Conservation (phyloP, 2,113 vertebrate genomes). For the Lepus europaeus region DNA sequence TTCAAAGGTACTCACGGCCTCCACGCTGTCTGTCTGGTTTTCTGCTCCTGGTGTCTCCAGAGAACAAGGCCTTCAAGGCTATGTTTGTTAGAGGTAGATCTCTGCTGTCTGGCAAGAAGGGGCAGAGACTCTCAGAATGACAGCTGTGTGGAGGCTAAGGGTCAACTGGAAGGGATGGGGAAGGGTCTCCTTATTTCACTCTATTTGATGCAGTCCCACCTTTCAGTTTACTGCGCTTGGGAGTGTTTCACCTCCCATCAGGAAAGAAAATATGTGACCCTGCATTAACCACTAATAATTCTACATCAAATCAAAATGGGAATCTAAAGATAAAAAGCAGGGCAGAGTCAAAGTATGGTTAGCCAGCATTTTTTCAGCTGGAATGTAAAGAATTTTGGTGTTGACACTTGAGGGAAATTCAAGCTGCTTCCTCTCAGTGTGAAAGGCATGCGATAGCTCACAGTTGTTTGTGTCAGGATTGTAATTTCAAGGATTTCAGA, state of each 20-base stretch:
- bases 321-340: slow-evolving; percentile 48
- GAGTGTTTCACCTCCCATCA: background rate
- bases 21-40: slow-evolving; percentile 39
- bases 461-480: slow-evolving; percentile 60
- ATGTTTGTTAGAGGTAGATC: slow-evolving; percentile 79
- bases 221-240: background rate
- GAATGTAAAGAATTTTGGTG: slow-evolving; percentile 84
- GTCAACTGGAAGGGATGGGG: slow-evolving; percentile 73
- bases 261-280: slow-evolving; percentile 64
- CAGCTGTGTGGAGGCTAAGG: slow-evolving; percentile 84
- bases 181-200: slow-evolving; percentile 64
- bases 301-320: slow-evolving; percentile 48
- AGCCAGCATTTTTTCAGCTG: slow-evolving; percentile 73
- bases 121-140: slow-evolving; percentile 81
- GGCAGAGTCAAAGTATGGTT: slow-evolving; percentile 61
- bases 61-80: slow-evolving; percentile 60
- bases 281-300: slow-evolving; percentile 66
- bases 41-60: slow-evolving; percentile 70
- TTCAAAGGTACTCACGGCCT: slow-evolving; percentile 81
- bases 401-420: slow-evolving; percentile 80
- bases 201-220: slow-evolving; percentile 57
- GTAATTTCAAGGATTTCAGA: slow-evolving; percentile 54
- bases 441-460: slow-evolving; percentile 27
- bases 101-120: slow-evolving; percentile 83
- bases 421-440: slow-evolving; percentile 52